Evolutionary conservation across 2,888 invertebrate species (phyloP).

Genomic region (Drosophila heteroneura): DNA sequence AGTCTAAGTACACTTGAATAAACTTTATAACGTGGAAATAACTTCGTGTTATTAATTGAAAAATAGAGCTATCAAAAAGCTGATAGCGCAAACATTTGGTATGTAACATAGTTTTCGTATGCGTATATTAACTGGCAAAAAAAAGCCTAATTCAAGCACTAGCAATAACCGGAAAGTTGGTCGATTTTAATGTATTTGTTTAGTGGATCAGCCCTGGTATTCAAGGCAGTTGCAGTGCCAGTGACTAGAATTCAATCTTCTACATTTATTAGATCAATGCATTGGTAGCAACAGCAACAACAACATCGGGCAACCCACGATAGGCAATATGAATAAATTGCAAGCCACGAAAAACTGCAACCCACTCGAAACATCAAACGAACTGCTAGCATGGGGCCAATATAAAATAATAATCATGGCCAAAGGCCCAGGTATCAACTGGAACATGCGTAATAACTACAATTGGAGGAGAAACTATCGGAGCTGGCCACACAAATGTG

Average conservation of each 20-base stretch:
- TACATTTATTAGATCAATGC: constrained; percentile 67
- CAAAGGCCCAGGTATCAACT: constrained; percentile 62
- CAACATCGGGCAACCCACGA: constrained; percentile 27
- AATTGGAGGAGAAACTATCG: constrained; percentile 32
- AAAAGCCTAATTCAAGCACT: constrained; percentile 3
- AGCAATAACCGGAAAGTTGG: constrained; percentile 57
- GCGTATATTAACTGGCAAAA: constrained; percentile 52
- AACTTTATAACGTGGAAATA: no score
- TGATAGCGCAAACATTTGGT: neutral
- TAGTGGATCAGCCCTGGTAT: constrained; percentile 70
- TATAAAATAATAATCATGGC: constrained; percentile 63
- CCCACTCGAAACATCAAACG: constrained; percentile 62
- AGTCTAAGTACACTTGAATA: no score
- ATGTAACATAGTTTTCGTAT: constrained; percentile 15
- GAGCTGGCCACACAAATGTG: constrained; percentile 36
- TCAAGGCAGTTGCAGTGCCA: constrained; percentile 38
- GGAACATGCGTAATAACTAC: constrained; percentile 36
- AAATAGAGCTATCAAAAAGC: no score
- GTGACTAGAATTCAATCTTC: constrained; percentile 19
- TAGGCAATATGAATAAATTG: constrained; percentile 55
- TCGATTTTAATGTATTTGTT: constrained; percentile 74
- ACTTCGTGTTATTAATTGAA: no score
- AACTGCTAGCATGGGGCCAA: constrained; percentile 69
- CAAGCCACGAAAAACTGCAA: constrained; percentile 36
- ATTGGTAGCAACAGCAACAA: constrained; percentile 32